Conservation (phyloP, 1,140 invertebrate genomes). For the Metopolophium dirhodum region DNA sequence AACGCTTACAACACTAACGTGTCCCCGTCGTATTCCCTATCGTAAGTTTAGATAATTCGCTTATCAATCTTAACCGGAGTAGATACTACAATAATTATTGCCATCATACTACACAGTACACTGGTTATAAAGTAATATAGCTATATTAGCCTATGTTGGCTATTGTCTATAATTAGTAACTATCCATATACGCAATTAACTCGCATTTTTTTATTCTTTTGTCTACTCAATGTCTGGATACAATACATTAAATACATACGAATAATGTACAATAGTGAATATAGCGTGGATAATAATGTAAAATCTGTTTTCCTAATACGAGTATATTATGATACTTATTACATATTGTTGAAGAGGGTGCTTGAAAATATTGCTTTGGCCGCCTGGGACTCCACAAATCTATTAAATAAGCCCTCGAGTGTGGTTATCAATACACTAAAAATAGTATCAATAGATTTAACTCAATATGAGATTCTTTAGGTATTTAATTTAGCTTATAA, state of each 20-base stretch:
- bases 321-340: neutral
- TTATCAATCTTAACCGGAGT: neutral
- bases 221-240: neutral
- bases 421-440: neutral
- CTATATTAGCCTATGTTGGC: neutral
- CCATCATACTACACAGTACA: neutral
- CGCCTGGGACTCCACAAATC: neutral
- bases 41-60: neutral
- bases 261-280: no score
- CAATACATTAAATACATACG: neutral
- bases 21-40: neutral
- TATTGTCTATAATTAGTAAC: neutral
- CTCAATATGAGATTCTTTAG: neutral
- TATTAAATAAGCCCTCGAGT: neutral
- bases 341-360: neutral
- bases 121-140: neutral
- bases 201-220: neutral
- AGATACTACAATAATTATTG: neutral
- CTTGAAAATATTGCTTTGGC: neutral
- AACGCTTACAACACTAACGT: neutral
- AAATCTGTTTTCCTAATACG: neutral
- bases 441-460: neutral
- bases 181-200: neutral
- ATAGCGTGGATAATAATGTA: neutral
- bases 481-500: neutral